These are phyloP conservation scores for Silurus lanzhouensis DNA, from an alignment of 2,797 vertebrate species.

Conservation along the genomic window DNA sequence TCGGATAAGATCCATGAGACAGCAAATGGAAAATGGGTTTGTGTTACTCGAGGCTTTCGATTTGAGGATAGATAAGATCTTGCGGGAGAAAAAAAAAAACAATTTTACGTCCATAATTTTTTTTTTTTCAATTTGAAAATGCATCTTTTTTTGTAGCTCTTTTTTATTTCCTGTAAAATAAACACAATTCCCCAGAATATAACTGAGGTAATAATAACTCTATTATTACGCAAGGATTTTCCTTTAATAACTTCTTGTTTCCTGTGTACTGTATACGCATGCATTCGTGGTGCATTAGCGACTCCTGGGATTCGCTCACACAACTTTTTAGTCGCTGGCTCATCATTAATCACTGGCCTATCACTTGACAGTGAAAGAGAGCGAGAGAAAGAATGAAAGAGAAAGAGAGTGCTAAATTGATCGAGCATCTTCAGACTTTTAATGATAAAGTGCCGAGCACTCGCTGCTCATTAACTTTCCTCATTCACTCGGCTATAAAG, in stretches of 20 bases:
- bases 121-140: too few species aligned
- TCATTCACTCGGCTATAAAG: slow-evolving; percentile 30
- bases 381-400: not conserved
- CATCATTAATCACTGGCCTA: slow-evolving; percentile 6
- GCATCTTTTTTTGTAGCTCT: not conserved
- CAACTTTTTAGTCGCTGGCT: not conserved
- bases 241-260: not conserved
- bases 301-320: not conserved
- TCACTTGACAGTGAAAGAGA: not conserved
- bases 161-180: not conserved
- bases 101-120: not conserved
- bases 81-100: not conserved
- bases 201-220: not conserved
- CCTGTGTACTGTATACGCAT: not conserved
- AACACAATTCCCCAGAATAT: not conserved
- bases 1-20: slow-evolving; percentile 20
- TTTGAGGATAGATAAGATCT: not conserved
- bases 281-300: not conserved
- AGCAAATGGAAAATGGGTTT: slow-evolving; percentile 12
- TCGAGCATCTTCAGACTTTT: slow-evolving; percentile 40
- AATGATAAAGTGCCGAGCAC: slow-evolving; percentile 36
- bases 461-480: slow-evolving; percentile 44
- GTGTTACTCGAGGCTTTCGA: slow-evolving; percentile 21
- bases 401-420: slow-evolving; percentile 10
- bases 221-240: not conserved